These are phyloP conservation scores for Pygmarrhopalites habei DNA, from an alignment of 1,140 invertebrate species.

Conservation along the genomic window DNA sequence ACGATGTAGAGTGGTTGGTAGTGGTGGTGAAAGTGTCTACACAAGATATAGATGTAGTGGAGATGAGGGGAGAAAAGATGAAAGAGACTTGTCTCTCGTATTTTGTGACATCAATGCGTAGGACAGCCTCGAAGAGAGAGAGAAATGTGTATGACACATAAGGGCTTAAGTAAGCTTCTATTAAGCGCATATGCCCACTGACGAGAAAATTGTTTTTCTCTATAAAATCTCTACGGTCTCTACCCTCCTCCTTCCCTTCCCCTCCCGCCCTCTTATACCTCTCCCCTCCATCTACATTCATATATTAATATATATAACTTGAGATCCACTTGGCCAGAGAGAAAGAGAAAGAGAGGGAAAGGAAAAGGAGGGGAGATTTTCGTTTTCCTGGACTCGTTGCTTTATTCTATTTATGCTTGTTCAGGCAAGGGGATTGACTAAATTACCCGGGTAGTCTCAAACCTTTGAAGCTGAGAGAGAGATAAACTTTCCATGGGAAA, in stretches of 20 bases:
- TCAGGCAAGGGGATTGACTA: conserved; percentile 14
- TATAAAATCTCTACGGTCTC: background rate
- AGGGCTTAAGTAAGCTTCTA: conserved; percentile 10
- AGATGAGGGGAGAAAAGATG: background rate
- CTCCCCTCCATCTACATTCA: background rate
- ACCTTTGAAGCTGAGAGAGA: conserved; percentile 4
- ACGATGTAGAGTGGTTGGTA: no score
- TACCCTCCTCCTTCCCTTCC: background rate
- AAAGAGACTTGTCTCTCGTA: background rate
- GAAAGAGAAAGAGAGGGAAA: no score
- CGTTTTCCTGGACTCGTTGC: conserved; percentile 5
- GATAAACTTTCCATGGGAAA: no score
- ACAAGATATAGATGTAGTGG: no score
- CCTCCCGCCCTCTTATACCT: background rate
- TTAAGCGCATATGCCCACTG: conserved; percentile 7
- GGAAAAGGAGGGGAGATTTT: conserved; percentile 11
- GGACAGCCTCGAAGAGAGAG: background rate
- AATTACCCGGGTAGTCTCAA: conserved; percentile 13
- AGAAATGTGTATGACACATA: conserved; percentile 5
- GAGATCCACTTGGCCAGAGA: conserved; percentile 9
- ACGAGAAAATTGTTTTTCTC: conserved; percentile 12
- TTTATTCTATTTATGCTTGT: conserved; percentile 17
- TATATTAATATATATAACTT: background rate
- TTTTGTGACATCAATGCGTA: background rate
- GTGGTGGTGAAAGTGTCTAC: no score